Base-by-base conservation (phyloP, 1,140 invertebrate species). In the Leptonema lineaticorne region DNA sequence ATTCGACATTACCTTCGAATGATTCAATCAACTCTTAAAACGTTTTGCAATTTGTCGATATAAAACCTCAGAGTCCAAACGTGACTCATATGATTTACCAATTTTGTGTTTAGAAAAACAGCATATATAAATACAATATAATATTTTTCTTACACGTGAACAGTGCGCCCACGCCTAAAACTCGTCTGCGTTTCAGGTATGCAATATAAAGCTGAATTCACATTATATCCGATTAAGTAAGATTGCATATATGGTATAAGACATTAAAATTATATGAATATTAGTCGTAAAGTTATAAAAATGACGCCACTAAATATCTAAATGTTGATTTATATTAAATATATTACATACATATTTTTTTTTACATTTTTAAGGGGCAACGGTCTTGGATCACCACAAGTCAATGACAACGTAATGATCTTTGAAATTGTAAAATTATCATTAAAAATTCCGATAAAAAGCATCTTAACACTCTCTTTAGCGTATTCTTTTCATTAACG, bases 51-150 rank as follows among this genome's bases (percentile, higher is more conserved):
- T 26, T 22, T 53, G 20, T 9, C 22, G 22, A 11, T 24, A 11
- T 8, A 26, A 26, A 14, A 53, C 20, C 14, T 53, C 20, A 5
- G 37, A 45, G 16, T 16, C 11, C 16, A 14, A 14, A 14, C 37
- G 16, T 53, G 50, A 53, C 50, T 53, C 50, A 53, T 11, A n/a
- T 14, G 22, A 8, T 53, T 48, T 53, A 8, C 22, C 50, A 53
- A 53, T 53, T 53, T 24, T 24, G 50, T 26, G n/a, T 53, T 53
- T 53, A 22, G 2, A 41, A 41, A 41, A n/a, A n/a, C n/a, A n/a
- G n/a, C n/a, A n/a, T n/a, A n/a, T n/a, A n/a, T n/a, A n/a, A n/a
- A n/a, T n/a, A n/a, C n/a, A n/a, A n/a, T n/a, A n/a, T n/a, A n/a
- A n/a, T n/a, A n/a, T n/a, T n/a, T n/a, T n/a, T n/a, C 37, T 16